Percentiles rank a stretch among this genome's conserved stretches.
Evolutionary conservation across 2,797 vertebrate species (phyloP).

Genomic region (Rhabdophis nuchalis): DNA sequence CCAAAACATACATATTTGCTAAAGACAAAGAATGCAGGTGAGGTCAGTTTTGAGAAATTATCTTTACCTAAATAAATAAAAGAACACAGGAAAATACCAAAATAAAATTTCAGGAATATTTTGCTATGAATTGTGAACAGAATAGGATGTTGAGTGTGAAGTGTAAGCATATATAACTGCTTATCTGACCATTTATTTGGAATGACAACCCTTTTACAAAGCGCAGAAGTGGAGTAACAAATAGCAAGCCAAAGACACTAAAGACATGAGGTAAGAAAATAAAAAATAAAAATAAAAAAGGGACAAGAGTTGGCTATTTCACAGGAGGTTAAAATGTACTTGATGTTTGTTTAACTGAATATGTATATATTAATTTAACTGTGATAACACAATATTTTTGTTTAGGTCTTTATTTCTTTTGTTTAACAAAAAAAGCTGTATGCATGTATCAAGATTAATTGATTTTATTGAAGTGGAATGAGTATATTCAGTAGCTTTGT

Average conservation of each 20-base stretch:
- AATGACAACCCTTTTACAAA: not conserved
- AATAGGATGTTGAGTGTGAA: not conserved
- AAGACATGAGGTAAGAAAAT: not conserved
- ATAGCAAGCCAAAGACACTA: not conserved
- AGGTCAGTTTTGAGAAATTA: not conserved
- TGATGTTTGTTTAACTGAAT: not conserved
- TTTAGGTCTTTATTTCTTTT: not conserved
- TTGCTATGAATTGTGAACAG: slow-evolving; percentile 1
- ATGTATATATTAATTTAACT: not conserved
- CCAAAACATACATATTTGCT: slow-evolving; percentile 14
- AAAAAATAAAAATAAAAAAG: no score
- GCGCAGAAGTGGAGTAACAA: not conserved
- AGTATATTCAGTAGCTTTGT: not conserved
- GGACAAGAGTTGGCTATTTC: not conserved
- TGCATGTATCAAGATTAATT: not conserved
- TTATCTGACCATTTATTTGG: not conserved
- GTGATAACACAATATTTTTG: not conserved
- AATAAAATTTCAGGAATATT: slow-evolving; percentile 17
- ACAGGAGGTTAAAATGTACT: not conserved
- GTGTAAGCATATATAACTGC: not conserved
- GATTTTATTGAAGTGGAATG: not conserved
- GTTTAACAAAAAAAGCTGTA: not conserved
- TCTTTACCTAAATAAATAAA: not conserved
- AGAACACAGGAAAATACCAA: not conserved
- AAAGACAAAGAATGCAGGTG: slow-evolving; percentile 8